These are phyloP conservation scores for Danionella dracula DNA, from an alignment of 2,797 vertebrate genomes.

Conservation along the genomic window DNA sequence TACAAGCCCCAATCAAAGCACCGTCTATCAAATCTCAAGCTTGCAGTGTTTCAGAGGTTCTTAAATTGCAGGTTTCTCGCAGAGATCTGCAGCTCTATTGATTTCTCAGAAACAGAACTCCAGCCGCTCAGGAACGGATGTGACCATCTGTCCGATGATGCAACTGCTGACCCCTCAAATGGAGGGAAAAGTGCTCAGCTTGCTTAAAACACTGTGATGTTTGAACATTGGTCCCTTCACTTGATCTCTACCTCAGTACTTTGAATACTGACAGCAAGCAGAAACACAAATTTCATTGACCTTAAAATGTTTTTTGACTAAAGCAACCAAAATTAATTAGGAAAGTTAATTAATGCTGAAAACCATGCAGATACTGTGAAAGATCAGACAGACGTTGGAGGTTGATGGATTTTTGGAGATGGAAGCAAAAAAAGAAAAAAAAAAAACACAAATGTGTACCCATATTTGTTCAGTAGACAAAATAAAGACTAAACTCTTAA, in stretches of 20 bases:
- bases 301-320: neutral
- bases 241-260: neutral
- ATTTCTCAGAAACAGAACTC: slow-evolving; percentile 6
- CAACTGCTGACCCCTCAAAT: neutral
- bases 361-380: neutral
- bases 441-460: neutral
- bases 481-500: too few relatives aligned
- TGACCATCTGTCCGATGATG: slow-evolving; percentile 18
- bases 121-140: neutral
- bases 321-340: slow-evolving; percentile 1
- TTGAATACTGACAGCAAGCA: neutral
- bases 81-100: slow-evolving; percentile 9
- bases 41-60: neutral
- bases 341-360: slow-evolving; percentile 1
- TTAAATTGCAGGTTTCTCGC: slow-evolving; percentile 6
- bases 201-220: neutral
- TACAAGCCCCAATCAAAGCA: too few relatives aligned
- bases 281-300: slow-evolving; percentile 6
- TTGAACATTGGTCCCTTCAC: neutral
- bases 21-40: too few relatives aligned
- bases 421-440: neutral
- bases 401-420: too few relatives aligned
- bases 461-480: too few relatives aligned
- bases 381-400: neutral
- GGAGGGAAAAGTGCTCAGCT: neutral